These are phyloP conservation scores for Chloroclystis v-ata DNA, from an alignment of 2,888 invertebrate species.

Conservation along the genomic window DNA sequence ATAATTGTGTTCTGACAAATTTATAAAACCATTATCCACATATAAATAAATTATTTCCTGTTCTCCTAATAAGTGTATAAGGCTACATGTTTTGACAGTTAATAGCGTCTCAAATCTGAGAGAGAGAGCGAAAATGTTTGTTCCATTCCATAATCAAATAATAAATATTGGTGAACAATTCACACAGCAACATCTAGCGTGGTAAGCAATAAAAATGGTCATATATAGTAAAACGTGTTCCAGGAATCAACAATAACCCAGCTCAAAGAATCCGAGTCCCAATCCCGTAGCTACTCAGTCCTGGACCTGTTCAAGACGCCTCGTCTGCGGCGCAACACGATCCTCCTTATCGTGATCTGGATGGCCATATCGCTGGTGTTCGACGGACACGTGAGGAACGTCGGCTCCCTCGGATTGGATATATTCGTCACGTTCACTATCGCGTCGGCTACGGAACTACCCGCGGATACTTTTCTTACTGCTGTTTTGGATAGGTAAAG, in stretches of 20 bases:
- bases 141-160: no score
- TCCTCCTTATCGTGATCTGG: slow-evolving; percentile 90
- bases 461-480: slow-evolving; percentile 89
- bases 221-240: no score
- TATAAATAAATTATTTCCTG: no score
- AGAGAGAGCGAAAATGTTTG: no score
- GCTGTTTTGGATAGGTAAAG: slow-evolving; percentile 82
- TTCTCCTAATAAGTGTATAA: no score
- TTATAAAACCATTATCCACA: no score
- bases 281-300: slow-evolving; percentile 85
- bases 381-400: slow-evolving; percentile 93
- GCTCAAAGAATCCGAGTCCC: slow-evolving; percentile 84
- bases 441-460: slow-evolving; percentile 89
- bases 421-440: slow-evolving; percentile 92
- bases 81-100: no score
- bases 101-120: no score
- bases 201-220: no score
- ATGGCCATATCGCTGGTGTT: slow-evolving; percentile 93
- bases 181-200: no score
- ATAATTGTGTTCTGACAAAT: no score
- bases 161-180: no score
- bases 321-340: slow-evolving; percentile 84
- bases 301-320: slow-evolving; percentile 89
- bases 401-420: slow-evolving; percentile 88
- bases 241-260: slow-evolving; percentile 81